phyloP scores from a whole-genome alignment of 2,888 invertebrate genomes.

The Calameuta idolon region DNA sequence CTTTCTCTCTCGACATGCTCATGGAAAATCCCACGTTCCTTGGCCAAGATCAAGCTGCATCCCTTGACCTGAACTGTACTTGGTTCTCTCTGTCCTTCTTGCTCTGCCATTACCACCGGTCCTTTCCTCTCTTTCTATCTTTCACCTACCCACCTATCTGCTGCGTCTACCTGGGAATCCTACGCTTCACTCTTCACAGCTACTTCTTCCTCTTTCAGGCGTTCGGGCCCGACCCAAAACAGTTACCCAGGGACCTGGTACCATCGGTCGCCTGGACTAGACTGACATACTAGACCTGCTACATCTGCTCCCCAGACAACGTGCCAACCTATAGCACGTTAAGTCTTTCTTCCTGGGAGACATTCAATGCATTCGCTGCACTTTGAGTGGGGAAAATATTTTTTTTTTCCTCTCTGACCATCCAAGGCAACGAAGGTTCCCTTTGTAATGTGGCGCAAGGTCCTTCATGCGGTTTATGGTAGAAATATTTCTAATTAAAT shows the following conservation, averaged over 20 bases:
- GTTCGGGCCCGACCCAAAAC: neutral
- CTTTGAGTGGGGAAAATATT: neutral
- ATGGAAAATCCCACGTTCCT: constrained; percentile 32
- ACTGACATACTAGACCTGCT: neutral
- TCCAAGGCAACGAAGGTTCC: neutral
- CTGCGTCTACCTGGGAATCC: neutral
- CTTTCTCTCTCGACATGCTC: constrained; percentile 36
- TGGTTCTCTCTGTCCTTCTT: neutral
- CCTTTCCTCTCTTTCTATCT: neutral
- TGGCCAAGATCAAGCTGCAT: constrained; percentile 21
- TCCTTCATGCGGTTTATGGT: neutral
- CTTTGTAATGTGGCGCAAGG: neutral
- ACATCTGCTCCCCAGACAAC: neutral
- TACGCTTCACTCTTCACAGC: neutral
- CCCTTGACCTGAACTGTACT: constrained; percentile 26
- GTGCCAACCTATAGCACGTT: neutral
- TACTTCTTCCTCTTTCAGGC: neutral
- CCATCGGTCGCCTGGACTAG: too few species aligned
- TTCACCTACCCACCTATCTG: neutral
- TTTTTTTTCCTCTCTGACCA: neutral
- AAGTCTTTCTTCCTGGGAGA: neutral
- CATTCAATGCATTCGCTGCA: neutral
- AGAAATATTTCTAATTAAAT: neutral
- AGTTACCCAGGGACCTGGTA: too few species aligned
- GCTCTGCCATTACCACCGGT: neutral